Base-by-base conservation (phyloP, 1,140 invertebrate genomes). In the Drosophila bocki region DNA sequence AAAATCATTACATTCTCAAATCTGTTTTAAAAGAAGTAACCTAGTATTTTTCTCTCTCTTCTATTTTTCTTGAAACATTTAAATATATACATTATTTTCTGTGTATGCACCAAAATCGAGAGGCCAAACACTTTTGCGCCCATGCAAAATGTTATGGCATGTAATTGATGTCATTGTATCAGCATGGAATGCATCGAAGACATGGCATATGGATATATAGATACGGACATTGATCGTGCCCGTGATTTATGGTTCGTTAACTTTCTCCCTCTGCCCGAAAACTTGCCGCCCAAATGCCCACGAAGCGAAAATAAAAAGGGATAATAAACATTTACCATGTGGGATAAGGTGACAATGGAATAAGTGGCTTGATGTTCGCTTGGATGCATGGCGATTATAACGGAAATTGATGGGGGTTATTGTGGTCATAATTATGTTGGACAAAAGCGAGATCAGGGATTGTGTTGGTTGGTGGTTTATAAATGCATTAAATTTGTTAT, bases 161-260 rank as follows among this genome's bases (percentile, higher is more conserved):
- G 78, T 80, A 80, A 80, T 82, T 82, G 80, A 82, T 82, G 80
- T 82, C 80, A 82, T 78, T 81, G 64, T 75, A 71, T 70, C 67
- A 45, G 57, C 57, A 54, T 71, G 69, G 69, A 72, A 72, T 72
- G 69, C 63, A 68, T 69, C 50, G 44, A 72, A 72, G 69, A 72
- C 69, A 81, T 54, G 79, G 67, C 72, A 77, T 76, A 82, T 69
- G 45, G 57, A 64, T 54, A 78, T 71, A 69, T 71, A 71, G 68
- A 71, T 69, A 71, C 42, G 68, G 68, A 71, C 78, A 82, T 81
- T 82, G 78, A 81, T 82, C 72, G 78, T 74, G 71, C 72, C 58
- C 64, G 67, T 69, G 80, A 82, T 82, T 82, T 82, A 82, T 82
- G 80, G 75, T 78, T 82, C 67, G 74, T 70, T 74, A 72, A 53